Percentiles rank a stretch among this genome's conserved stretches.
phyloP scores from a whole-genome alignment of 2,888 invertebrate species.

The Axea sp. region DNA sequence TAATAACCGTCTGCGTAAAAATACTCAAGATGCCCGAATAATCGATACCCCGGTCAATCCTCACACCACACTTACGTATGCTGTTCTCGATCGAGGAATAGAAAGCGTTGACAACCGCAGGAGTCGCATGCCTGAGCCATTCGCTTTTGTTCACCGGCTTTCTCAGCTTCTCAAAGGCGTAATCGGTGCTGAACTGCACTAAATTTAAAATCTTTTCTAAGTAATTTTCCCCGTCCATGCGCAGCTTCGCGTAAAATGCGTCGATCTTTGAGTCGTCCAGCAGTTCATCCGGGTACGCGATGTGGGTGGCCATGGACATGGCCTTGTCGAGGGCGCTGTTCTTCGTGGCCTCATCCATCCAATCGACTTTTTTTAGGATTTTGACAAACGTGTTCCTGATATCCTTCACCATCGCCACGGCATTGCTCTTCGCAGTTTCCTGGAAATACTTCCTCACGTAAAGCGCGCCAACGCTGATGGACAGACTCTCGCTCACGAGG shows the following conservation, averaged over 20 bases:
- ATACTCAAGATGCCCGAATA: no score
- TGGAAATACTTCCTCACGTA: constrained; percentile 94
- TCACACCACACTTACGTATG: constrained; percentile 81
- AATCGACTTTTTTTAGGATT: constrained; percentile 87
- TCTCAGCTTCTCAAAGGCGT: constrained; percentile 80
- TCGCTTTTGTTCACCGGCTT: constrained; percentile 81
- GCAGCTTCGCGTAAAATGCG: constrained; percentile 85
- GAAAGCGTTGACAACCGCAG: constrained; percentile 81
- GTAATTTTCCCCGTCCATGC: constrained; percentile 78
- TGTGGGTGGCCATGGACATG: constrained; percentile 91
- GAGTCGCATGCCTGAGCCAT: constrained; percentile 80
- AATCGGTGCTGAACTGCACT: constrained; percentile 80
- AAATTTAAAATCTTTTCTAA: constrained; percentile 80
- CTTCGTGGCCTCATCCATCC: constrained; percentile 95
- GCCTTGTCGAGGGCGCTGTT: constrained; percentile 89
- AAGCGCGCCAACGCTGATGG: constrained; percentile 89
- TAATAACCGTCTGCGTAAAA: no score
- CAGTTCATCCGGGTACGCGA: constrained; percentile 95
- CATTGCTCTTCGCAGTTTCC: constrained; percentile 89
- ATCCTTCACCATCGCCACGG: constrained; percentile 92
- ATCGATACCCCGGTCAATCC: no score
- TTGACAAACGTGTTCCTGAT: constrained; percentile 90
- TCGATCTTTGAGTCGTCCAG: constrained; percentile 89
- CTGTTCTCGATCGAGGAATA: constrained; percentile 81
- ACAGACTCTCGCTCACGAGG: constrained; percentile 87